phyloP scores from a whole-genome alignment of 2,888 invertebrate genomes.

The Hirtodrosophila confusa region DNA sequence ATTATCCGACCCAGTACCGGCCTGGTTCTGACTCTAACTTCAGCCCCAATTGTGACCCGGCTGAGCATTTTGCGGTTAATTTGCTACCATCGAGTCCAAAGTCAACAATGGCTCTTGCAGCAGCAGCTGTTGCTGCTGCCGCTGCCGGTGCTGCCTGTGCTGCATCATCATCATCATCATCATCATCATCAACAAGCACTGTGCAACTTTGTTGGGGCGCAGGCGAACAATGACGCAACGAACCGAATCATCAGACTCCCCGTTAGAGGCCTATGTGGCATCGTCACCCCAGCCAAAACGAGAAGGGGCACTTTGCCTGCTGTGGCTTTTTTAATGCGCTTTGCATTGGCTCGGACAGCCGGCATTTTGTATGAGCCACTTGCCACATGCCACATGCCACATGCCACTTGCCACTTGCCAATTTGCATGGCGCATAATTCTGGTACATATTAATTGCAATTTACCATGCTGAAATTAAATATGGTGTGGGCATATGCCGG shows the following conservation, averaged over 20 bases:
- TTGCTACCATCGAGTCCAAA: conserved; percentile 52
- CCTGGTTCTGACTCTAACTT: neutral
- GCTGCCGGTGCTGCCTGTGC: conserved; percentile 5
- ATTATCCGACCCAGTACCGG: neutral
- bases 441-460: conserved; percentile 54
- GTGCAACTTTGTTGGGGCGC: conserved; percentile 42
- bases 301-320: conserved; percentile 25
- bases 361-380: conserved; percentile 17
- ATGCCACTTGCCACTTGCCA: conserved; percentile 32
- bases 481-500: neutral
- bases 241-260: conserved; percentile 2
- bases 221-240: conserved; percentile 32
- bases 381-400: conserved; percentile 13
- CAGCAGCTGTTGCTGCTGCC: conserved; percentile 14
- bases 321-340: conserved; percentile 39
- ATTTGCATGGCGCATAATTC: conserved; percentile 54
- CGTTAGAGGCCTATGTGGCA: conserved; percentile 35
- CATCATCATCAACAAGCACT: conserved; percentile 32
- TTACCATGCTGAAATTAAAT: conserved; percentile 34
- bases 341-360: conserved; percentile 24
- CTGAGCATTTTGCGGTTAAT: conserved; percentile 57
- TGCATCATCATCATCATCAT: neutral
- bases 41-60: neutral
- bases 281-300: conserved; percentile 2
- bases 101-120: conserved; percentile 48